Percentiles rank a stretch among this genome's conserved stretches.
These are phyloP conservation scores for Kuschelorhynchus macadamiae DNA, from an alignment of 2,888 invertebrate genomes.

Conservation along the genomic window DNA sequence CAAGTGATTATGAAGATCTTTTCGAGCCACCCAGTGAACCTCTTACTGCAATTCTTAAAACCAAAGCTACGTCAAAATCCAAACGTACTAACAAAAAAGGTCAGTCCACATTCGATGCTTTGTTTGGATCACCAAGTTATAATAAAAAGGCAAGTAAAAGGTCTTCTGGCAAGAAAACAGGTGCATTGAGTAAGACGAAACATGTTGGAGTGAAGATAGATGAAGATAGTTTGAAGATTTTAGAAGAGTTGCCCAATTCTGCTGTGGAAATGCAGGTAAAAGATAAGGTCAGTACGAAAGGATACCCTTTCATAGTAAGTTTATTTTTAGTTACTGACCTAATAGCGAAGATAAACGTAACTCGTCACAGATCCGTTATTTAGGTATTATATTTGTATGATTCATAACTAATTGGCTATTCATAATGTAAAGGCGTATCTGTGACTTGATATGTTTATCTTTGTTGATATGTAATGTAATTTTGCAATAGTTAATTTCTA, in stretches of 20 bases:
- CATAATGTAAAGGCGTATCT: no score
- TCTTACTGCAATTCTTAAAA: slow-evolving; percentile 52
- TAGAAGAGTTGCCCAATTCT: slow-evolving; percentile 92
- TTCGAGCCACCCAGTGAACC: slow-evolving; percentile 80
- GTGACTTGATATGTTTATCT: no score
- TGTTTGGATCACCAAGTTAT: slow-evolving; percentile 74
- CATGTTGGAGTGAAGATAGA: slow-evolving; percentile 82
- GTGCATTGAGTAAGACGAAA: slow-evolving; percentile 70
- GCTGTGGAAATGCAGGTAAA: slow-evolving; percentile 95
- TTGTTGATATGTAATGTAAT: no score
- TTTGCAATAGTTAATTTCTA: no score
- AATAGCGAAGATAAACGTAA: no score
- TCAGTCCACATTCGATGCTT: slow-evolving; percentile 74
- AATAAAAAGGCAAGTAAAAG: slow-evolving; percentile 59
- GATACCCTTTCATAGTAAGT: neutral
- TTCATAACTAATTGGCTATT: no score
- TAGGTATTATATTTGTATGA: no score
- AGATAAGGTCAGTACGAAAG: slow-evolving; percentile 80
- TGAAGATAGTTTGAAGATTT: slow-evolving; percentile 84
- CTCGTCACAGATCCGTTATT: no score
- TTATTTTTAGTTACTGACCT: no score
- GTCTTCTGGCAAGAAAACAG: slow-evolving; percentile 58
- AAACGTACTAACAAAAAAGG: slow-evolving; percentile 51
- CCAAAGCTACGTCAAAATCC: slow-evolving; percentile 50
- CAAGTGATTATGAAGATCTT: slow-evolving; percentile 89